Evolutionary conservation across 1,140 invertebrate species (phyloP).

Genomic region (Pseudomyrmex gracilis): DNA sequence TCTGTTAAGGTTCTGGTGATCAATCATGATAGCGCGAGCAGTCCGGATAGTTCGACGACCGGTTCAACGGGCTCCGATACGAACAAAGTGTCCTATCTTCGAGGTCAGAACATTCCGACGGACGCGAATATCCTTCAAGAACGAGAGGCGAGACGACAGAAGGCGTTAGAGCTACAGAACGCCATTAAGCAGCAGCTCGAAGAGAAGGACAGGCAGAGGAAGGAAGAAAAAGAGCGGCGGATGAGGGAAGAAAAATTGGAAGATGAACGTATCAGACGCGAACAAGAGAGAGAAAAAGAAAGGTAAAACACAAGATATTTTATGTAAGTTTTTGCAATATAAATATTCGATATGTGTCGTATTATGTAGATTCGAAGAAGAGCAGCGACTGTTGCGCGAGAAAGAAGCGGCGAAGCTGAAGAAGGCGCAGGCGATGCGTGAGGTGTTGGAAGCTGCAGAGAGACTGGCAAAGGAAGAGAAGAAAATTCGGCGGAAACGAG

Average conservation of each 20-base stretch:
- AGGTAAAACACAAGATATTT: conserved; percentile 73
- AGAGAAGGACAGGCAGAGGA: conserved; percentile 88
- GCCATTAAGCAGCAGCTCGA: conserved; percentile 91
- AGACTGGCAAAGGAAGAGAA: conserved; percentile 87
- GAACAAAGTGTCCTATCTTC: conserved; percentile 87
- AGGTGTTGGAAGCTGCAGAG: conserved; percentile 87
- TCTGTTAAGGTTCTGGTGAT: conserved; percentile 81
- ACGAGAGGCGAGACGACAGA: conserved; percentile 88
- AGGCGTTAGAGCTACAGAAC: conserved; percentile 90
- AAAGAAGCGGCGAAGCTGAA: conserved; percentile 81
- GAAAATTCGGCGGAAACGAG: conserved; percentile 86
- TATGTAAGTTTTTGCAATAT: neutral
- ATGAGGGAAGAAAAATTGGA: conserved; percentile 89
- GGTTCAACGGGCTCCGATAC: conserved; percentile 80
- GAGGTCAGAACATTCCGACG: conserved; percentile 91
- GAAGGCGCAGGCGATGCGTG: conserved; percentile 77
- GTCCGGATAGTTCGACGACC: conserved; percentile 80
- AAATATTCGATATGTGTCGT: neutral
- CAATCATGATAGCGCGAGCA: conserved; percentile 82
- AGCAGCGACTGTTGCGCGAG: conserved; percentile 80
- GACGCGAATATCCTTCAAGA: conserved; percentile 89
- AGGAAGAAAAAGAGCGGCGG: conserved; percentile 88
- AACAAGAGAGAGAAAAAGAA: conserved; percentile 88
- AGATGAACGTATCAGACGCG: conserved; percentile 88
- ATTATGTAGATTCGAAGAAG: conserved; percentile 82